These are phyloP conservation scores for Octopus bimaculoides DNA, from an alignment of 1,140 invertebrate species.

Conservation along the genomic window DNA sequence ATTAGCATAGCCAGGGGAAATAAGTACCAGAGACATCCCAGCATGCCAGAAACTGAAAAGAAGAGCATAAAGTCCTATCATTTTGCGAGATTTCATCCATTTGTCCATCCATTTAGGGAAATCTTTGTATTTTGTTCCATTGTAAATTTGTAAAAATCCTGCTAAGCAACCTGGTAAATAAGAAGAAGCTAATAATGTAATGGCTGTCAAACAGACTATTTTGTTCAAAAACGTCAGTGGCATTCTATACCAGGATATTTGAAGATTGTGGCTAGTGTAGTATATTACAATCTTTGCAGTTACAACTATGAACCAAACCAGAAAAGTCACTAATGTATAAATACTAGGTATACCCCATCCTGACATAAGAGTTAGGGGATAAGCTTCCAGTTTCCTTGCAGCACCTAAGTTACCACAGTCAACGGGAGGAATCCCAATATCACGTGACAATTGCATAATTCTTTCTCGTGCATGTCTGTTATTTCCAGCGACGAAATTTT, in stretches of 20 bases:
- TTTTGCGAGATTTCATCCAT: slow-evolving; percentile 49
- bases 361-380: slow-evolving; percentile 39
- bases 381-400: slow-evolving; percentile 40
- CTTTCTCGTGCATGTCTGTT: slow-evolving; percentile 28
- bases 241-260: slow-evolving; percentile 40
- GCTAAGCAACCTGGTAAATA: slow-evolving; percentile 49
- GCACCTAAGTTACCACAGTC: slow-evolving; percentile 39
- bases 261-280: slow-evolving; percentile 44
- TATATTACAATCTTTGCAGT: slow-evolving; percentile 42
- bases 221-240: slow-evolving; percentile 51
- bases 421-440: slow-evolving; percentile 43
- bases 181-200: slow-evolving; percentile 43
- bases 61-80: slow-evolving; percentile 49
- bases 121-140: slow-evolving; percentile 48
- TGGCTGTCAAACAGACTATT: slow-evolving; percentile 47
- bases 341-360: slow-evolving; percentile 43
- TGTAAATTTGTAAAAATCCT: slow-evolving; percentile 40
- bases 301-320: slow-evolving; percentile 31
- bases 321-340: slow-evolving; percentile 43
- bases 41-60: slow-evolving; percentile 40
- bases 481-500: slow-evolving; percentile 45
- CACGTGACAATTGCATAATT: slow-evolving; percentile 35
- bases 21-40: slow-evolving; percentile 43
- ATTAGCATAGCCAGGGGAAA: slow-evolving; percentile 47
- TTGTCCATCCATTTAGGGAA: slow-evolving; percentile 49